Base-by-base conservation (phyloP, 2,797 vertebrate genomes). In the Sus cebifrons region DNA sequence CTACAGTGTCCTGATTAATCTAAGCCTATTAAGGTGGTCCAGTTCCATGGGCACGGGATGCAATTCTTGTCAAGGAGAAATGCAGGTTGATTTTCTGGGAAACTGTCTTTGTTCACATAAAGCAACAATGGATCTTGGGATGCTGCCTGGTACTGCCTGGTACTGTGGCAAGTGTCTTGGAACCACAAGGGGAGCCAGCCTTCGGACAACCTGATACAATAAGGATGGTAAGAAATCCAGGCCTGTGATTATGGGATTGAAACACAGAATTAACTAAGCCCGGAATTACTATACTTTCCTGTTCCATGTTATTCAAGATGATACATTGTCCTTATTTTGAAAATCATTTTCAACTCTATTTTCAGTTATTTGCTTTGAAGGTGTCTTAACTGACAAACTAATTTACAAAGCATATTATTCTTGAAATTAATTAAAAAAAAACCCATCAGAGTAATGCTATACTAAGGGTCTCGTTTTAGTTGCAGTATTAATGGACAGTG, bases 371-470 rank as follows among this genome's bases (percentile, higher is more conserved):
- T 84, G 20, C 18, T 78, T 49, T 93, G 71, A 87, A 87, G 32
- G 3, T 95, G 7, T 92, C 58, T 96, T 92, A 88, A 93, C 13
- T 74, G 81, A 67, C 83, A 79, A 11, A 56, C 29, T 44, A 90
- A 94, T 83, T 93, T 94, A 60, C 85, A 68, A 93, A 88, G 10
- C 52, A 92, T 49, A 78, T 94, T 95, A 95, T 85, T 25, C 16
- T 94, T 74, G 71, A 93, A 94, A 79, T 96, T 97, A 96, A 97
- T 95, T 93, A 77, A 92, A 87, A 82, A 36, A 36, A 36, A 36
- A 36, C 3, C 94, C 0, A 70, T 93, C 77, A 92, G 32, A 74
- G 62, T 62, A 52, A 77, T 82, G 0, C 16, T 68, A 49, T 56
- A 75, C 65, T 89, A 81, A 60, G 36, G 58, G 36, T 91, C 75